Percentiles rank a stretch among this genome's conserved stretches.
phyloP scores from a whole-genome alignment of 2,113 vertebrate species.

The Cololabis saira region DNA sequence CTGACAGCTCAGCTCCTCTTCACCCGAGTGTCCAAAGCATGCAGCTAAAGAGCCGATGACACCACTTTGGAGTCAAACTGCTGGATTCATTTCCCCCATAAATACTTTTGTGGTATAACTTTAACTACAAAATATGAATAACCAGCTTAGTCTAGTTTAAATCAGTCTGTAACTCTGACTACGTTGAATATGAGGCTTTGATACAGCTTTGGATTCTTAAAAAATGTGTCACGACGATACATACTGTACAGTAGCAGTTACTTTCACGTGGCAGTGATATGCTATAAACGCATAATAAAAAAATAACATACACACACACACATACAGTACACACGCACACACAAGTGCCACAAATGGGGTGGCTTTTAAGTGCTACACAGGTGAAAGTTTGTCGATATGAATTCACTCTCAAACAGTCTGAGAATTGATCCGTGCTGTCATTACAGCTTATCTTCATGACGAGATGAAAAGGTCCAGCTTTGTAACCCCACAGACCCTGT shows the following conservation, averaged over 20 bases:
- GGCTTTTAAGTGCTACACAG: conserved; percentile 73
- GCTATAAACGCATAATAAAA: conserved; percentile 25
- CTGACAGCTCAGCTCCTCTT: no score
- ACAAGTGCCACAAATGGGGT: conserved; percentile 28
- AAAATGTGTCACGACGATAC: conserved; percentile 38
- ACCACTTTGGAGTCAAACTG: background rate
- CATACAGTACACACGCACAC: no score
- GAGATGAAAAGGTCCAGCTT: conserved; percentile 40
- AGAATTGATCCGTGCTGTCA: conserved; percentile 45
- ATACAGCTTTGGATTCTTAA: conserved; percentile 16
- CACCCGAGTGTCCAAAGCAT: no score
- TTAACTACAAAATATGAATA: conserved; percentile 12
- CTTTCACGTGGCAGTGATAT: conserved; percentile 70
- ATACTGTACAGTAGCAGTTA: conserved; percentile 57
- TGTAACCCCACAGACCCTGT: conserved; percentile 79
- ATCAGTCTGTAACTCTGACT: conserved; percentile 16
- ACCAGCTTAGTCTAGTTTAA: conserved; percentile 10
- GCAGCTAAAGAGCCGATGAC: no score
- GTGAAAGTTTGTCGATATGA: conserved; percentile 6
- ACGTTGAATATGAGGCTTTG: conserved; percentile 32
- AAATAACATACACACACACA: conserved; percentile 1
- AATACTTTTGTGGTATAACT: background rate
- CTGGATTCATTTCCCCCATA: background rate
- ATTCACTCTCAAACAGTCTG: conserved; percentile 17
- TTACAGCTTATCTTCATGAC: conserved; percentile 30